Conservation (phyloP, 2,888 invertebrate genomes). For the Caenorhabditis sulstoni region DNA sequence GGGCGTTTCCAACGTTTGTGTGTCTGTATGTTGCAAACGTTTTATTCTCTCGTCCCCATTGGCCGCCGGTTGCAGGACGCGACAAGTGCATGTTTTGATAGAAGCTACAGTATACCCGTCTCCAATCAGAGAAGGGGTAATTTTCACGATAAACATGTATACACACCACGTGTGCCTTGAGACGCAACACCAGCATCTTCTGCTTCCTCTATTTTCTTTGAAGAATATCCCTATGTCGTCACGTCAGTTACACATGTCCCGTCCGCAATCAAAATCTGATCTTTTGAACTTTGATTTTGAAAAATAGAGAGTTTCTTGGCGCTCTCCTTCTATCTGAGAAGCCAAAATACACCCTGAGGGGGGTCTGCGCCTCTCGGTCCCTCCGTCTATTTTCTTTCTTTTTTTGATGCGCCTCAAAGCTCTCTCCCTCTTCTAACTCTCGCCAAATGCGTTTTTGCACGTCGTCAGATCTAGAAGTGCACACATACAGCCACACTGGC, state of each 20-base stretch:
- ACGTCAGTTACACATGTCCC: neutral
- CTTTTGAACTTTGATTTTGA: slow-evolving; percentile 48
- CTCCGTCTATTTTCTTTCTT: slow-evolving; percentile 10
- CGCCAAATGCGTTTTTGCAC: slow-evolving; percentile 47
- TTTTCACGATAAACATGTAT: slow-evolving; percentile 32
- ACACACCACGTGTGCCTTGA: neutral
- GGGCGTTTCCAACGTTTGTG: neutral
- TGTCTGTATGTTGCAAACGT: slow-evolving; percentile 13
- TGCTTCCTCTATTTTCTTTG: neutral
- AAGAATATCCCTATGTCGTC: neutral
- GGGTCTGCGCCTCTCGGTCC: slow-evolving; percentile 33
- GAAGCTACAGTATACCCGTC: slow-evolving; percentile 48
- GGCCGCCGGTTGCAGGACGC: neutral
- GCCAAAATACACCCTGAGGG: slow-evolving; percentile 26
- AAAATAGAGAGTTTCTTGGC: slow-evolving; percentile 1
- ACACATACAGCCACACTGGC: neutral
- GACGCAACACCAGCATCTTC: slow-evolving; percentile 23
- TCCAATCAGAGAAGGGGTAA: slow-evolving; percentile 34
- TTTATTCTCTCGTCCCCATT: slow-evolving; percentile 16
- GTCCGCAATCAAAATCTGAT: slow-evolving; percentile 7
- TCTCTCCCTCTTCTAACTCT: slow-evolving; percentile 27
- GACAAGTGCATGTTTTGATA: slow-evolving; percentile 47
- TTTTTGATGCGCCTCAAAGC: slow-evolving; percentile 43
- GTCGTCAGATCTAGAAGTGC: slow-evolving; percentile 39
- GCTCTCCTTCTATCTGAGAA: slow-evolving; percentile 15